These are phyloP conservation scores for Aspidiotus destructor DNA, from an alignment of 2,888 invertebrate species.

Conservation along the genomic window DNA sequence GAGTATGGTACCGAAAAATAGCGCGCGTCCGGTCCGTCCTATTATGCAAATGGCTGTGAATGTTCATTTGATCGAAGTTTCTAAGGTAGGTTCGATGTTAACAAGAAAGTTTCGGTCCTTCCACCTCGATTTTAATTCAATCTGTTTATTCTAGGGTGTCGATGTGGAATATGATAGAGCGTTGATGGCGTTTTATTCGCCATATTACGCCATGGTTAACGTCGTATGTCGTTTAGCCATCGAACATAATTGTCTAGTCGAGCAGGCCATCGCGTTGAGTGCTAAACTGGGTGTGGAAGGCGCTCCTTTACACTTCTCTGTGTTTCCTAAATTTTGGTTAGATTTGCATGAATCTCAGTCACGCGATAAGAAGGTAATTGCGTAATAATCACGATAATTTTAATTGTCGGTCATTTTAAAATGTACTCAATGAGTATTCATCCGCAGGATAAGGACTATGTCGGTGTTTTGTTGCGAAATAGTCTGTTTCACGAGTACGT, in stretches of 20 bases:
- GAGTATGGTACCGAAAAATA: slow-evolving; percentile 46
- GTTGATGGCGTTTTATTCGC: slow-evolving; percentile 66
- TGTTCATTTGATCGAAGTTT: slow-evolving; percentile 59
- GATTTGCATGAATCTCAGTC: slow-evolving; percentile 70
- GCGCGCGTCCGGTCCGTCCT: slow-evolving; percentile 63
- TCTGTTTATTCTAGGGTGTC: slow-evolving; percentile 48
- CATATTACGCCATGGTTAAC: slow-evolving; percentile 85
- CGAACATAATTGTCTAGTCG: slow-evolving; percentile 74
- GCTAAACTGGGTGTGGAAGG: slow-evolving; percentile 84
- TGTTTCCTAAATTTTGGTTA: slow-evolving; percentile 85
- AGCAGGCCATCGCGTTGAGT: slow-evolving; percentile 73
- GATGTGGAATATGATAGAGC: slow-evolving; percentile 69
- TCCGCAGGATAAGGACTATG: slow-evolving; percentile 63
- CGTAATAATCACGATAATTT: background rate
- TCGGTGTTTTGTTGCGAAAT: slow-evolving; percentile 69
- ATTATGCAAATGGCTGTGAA: slow-evolving; percentile 80
- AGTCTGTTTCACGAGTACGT: slow-evolving; percentile 80
- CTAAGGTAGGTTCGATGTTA: slow-evolving; percentile 46
- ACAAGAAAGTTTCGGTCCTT: no score
- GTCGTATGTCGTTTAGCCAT: slow-evolving; percentile 77
- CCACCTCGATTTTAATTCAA: no score
- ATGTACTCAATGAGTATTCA: no score
- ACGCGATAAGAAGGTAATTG: slow-evolving; percentile 37
- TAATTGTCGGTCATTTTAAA: no score
- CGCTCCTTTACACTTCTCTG: slow-evolving; percentile 74